Percentiles rank a stretch among this genome's conserved stretches.
phyloP scores from a whole-genome alignment of 2,888 invertebrate genomes.

The Peribatodes rhomboidaria region DNA sequence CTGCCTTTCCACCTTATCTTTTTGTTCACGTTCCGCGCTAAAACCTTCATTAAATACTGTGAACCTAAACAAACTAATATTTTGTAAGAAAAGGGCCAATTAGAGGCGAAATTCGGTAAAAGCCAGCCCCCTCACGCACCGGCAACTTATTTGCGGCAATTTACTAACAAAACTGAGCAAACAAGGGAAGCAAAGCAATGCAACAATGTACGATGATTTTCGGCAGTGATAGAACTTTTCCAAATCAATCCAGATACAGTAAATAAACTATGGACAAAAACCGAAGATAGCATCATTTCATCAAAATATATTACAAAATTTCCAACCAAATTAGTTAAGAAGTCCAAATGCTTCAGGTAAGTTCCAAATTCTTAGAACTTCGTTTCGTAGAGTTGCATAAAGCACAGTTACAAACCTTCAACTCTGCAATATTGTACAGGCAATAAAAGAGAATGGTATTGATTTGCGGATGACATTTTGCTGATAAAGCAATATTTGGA shows the following conservation, averaged over 20 bases:
- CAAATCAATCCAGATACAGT: not conserved
- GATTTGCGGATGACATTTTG: conserved; percentile 56
- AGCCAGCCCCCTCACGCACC: conserved; percentile 45
- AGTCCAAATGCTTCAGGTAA: too few species aligned
- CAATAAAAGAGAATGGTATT: conserved; percentile 48
- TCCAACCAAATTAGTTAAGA: not conserved
- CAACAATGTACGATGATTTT: conserved; percentile 6
- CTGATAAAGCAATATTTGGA: conserved; percentile 57
- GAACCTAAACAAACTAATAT: conserved; percentile 41
- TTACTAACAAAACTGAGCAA: conserved; percentile 51
- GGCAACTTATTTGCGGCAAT: conserved; percentile 50
- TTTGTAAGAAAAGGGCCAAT: conserved; percentile 49
- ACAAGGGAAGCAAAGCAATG: conserved; percentile 48
- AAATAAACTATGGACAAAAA: not conserved
- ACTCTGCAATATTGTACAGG: conserved; percentile 13
- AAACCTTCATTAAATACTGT: conserved; percentile 29
- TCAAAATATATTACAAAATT: too few species aligned
- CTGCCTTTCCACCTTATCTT: conserved; percentile 18
- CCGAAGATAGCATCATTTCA: not conserved
- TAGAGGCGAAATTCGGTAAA: conserved; percentile 42
- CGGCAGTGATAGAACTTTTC: conserved; percentile 17
- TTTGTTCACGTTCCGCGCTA: conserved; percentile 12
- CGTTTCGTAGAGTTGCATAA: not conserved
- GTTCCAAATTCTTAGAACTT: not conserved
- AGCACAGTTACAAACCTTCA: not conserved